These are phyloP conservation scores for Notamacropus eugenii DNA, from an alignment of 2,797 vertebrate genomes.

Conservation along the genomic window DNA sequence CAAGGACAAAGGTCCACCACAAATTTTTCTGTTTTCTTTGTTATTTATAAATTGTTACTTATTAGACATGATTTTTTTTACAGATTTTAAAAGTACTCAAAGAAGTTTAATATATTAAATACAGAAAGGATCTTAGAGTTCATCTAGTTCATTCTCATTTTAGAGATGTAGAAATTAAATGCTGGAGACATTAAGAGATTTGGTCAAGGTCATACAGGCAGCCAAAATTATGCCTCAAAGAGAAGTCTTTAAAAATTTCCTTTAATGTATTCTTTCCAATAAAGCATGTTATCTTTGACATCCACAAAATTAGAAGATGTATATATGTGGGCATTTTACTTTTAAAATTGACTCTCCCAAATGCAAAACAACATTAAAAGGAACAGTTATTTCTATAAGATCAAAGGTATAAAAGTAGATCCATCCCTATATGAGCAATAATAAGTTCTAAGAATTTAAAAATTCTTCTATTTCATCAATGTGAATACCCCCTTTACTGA, in stretches of 20 bases:
- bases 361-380: not conserved
- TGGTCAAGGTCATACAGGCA: not conserved
- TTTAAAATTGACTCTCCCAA: too few relatives aligned
- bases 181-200: not conserved
- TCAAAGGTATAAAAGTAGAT: not conserved
- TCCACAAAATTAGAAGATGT: not conserved
- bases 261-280: not conserved
- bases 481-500: too few relatives aligned
- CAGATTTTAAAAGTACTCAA: not conserved
- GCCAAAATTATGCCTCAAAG: not conserved
- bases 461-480: too few relatives aligned
- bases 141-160: not conserved
- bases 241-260: not conserved
- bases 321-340: not conserved
- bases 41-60: not conserved
- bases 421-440: too few relatives aligned
- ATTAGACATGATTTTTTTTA: not conserved
- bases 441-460: too few relatives aligned
- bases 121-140: not conserved
- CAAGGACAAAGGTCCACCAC: not conserved
- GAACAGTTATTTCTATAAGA: not conserved
- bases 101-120: not conserved
- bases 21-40: not conserved
- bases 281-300: not conserved
- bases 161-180: not conserved